Evolutionary conservation across 2,888 invertebrate species (phyloP).

Genomic region (Zeuzera pyrina): DNA sequence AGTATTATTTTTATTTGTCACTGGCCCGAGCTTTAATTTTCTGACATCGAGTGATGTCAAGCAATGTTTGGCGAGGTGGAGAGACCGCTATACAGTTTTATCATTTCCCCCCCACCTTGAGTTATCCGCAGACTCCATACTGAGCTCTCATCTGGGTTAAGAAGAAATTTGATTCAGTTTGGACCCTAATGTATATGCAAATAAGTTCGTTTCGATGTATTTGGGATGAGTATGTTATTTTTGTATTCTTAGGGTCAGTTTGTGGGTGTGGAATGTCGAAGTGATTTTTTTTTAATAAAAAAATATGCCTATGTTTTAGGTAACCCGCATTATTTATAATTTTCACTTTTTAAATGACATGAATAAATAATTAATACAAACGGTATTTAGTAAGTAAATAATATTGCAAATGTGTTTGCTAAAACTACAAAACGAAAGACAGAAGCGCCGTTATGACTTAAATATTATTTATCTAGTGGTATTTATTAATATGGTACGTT

Average conservation of each 20-base stretch:
- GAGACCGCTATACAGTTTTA: slow-evolving; percentile 59
- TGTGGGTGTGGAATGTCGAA: slow-evolving; percentile 2
- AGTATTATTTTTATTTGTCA: slow-evolving; percentile 23
- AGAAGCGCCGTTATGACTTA: too few species aligned
- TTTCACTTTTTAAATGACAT: too few species aligned
- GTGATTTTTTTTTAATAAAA: too few species aligned
- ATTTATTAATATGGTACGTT: too few species aligned
- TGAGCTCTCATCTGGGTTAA: slow-evolving; percentile 46
- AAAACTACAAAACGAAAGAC: too few species aligned
- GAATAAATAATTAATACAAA: too few species aligned
- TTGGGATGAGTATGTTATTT: too few species aligned
- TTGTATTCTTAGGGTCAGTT: slow-evolving; percentile 4
- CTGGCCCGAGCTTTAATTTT: slow-evolving; percentile 34
- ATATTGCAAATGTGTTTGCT: too few species aligned
- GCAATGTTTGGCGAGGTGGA: slow-evolving; percentile 51
- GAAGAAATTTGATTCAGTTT: slow-evolving; percentile 43
- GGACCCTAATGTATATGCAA: slow-evolving; percentile 42
- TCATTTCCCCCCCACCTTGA: slow-evolving; percentile 49
- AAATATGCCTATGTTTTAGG: too few species aligned
- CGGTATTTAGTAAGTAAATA: too few species aligned
- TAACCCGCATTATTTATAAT: too few species aligned
- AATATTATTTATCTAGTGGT: too few species aligned
- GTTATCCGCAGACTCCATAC: slow-evolving; percentile 32
- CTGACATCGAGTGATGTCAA: slow-evolving; percentile 60
- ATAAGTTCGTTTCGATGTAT: slow-evolving; percentile 22